Evolutionary conservation across 2,888 invertebrate genomes (phyloP), one percentile per base, ranked within the genome.

Genomic region (Scaptomyza cyrtandrae): DNA sequence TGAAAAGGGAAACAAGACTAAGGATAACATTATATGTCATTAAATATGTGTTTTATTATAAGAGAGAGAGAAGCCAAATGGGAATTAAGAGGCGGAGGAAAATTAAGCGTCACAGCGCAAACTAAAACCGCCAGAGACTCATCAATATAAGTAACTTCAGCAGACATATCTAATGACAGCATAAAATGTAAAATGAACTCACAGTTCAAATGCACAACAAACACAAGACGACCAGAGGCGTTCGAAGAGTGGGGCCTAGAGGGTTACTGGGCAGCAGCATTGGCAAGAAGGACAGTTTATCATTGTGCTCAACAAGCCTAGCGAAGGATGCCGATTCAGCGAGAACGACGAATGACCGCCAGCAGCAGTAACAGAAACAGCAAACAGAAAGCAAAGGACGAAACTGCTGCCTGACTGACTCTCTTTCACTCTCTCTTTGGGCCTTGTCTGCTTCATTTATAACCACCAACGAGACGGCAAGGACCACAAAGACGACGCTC

Each of bases 281-380:
- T 5, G 24, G 19, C 58, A 53, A 44, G 61, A 41, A 54, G 57
- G 16, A 57, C 78, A 86, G 84, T 83, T 88, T 86, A 83, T 88
- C 86, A 88, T 83, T 83, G 75, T 52, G 68, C 60, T 43, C 61
- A 75, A 75, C 71, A 67, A 69, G 76, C 79, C 75, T 78, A 75
- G 79, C 60, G 37, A 64, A 78, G 61, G 65, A 71, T 79, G 76
- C 66, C 71, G 71, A 79, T 71, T 75, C 75, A 74, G 78, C 76
- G 62, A 62, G 71, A 75, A 74, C 53, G 59, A 58, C 59, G 78
- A 78, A 69, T 74, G 75, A 55, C 75, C 78, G 53, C 46, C 55
- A 69, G 55, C 54, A 58, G 41, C 49, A 49, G 37, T 5, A 59
- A 33, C 62, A 49, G 39, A 35, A 49, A 10, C 46, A 46, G 50